phyloP scores from a whole-genome alignment of 2,888 invertebrate species.

The Nasonovia ribisnigri region DNA sequence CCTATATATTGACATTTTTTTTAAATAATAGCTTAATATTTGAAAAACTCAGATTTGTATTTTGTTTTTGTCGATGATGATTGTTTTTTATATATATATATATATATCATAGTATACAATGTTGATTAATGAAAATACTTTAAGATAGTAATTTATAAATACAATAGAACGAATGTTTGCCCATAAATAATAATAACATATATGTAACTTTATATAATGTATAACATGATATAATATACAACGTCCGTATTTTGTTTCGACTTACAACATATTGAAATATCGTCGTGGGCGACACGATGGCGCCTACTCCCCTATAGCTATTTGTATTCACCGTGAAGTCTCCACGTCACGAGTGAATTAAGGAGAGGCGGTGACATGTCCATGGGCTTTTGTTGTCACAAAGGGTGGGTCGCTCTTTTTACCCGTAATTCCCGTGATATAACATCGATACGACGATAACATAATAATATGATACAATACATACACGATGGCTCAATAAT shows the following conservation, averaged over 20 bases:
- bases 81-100: neutral
- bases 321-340: neutral
- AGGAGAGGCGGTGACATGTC: neutral
- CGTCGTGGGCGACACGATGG: neutral
- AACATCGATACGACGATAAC: neutral
- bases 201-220: neutral
- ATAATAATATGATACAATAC: neutral
- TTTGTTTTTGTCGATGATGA: neutral
- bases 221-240: neutral
- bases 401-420: neutral
- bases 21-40: neutral
- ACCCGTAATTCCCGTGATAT: neutral
- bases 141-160: neutral
- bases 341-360: neutral
- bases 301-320: neutral
- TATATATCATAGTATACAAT: neutral
- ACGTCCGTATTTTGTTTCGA: neutral
- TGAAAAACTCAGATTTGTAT: neutral
- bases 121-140: neutral
- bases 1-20: neutral
- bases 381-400: neutral
- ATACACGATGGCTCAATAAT: neutral
- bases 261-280: neutral
- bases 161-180: neutral
- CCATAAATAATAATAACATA: neutral